Percentiles rank a stretch among this genome's conserved stretches.
phyloP scores from a whole-genome alignment of 1,140 invertebrate genomes.

The Hyposmocoma kahamanoa region DNA sequence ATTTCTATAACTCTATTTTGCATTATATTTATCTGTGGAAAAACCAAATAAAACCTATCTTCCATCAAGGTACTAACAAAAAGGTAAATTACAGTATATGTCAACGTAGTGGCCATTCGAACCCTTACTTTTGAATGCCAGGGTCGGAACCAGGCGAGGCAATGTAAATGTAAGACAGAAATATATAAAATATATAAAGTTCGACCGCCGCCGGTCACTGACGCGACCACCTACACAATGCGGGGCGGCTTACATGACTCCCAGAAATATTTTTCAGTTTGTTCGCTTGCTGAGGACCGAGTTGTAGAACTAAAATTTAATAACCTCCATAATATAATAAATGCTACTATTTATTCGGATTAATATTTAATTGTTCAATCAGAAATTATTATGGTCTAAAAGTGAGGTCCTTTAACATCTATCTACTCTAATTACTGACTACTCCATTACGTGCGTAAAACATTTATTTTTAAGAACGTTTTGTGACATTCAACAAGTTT shows the following conservation, averaged over 20 bases:
- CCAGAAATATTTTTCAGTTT: not conserved
- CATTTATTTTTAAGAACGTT: too few relatives aligned
- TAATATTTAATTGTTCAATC: not conserved
- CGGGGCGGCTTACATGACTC: slow-evolving; percentile 34
- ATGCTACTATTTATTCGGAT: not conserved
- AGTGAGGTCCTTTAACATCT: too few relatives aligned
- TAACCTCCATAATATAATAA: not conserved
- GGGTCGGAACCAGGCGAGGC: not conserved
- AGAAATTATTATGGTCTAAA: too few relatives aligned
- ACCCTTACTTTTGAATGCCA: slow-evolving; percentile 25
- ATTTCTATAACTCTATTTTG: too few relatives aligned
- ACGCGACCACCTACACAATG: slow-evolving; percentile 37
- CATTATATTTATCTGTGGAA: too few relatives aligned
- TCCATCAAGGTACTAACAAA: not conserved
- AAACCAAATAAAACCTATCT: too few relatives aligned
- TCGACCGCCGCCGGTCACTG: slow-evolving; percentile 47
- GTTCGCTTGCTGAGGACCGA: not conserved
- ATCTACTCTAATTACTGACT: too few relatives aligned
- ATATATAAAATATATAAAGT: slow-evolving; percentile 62
- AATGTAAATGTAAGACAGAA: slow-evolving; percentile 9
- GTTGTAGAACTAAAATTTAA: not conserved
- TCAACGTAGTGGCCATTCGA: not conserved
- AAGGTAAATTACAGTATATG: not conserved
- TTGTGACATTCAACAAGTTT: too few relatives aligned
- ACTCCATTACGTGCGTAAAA: too few relatives aligned